Percentiles rank a stretch among this genome's conserved stretches.
Conservation (phyloP, 2,797 vertebrate genomes). For the Pelochelys cantorii region DNA sequence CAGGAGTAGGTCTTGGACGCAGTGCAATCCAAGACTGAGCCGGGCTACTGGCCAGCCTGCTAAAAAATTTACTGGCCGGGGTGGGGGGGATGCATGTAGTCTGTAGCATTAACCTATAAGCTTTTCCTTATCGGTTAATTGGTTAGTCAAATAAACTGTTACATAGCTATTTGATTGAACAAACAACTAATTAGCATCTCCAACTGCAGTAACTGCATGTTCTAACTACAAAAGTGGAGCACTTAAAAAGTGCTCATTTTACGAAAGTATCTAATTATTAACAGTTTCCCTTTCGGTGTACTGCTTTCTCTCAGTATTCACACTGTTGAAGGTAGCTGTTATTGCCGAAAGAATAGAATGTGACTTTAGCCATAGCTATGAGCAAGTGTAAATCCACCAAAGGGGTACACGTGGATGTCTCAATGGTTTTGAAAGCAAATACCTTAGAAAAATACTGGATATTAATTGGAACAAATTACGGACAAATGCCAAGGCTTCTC, state of each 20-base stretch:
- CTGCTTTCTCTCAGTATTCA: neutral
- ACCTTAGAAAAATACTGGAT: neutral
- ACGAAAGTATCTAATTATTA: neutral
- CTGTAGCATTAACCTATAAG: no score
- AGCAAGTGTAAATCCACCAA: neutral
- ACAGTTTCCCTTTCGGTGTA: neutral
- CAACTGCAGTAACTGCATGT: neutral
- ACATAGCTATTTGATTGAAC: neutral
- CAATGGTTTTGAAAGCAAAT: neutral
- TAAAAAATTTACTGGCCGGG: no score
- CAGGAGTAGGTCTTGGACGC: no score
- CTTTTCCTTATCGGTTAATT: no score
- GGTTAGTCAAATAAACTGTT: neutral
- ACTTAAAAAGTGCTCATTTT: neutral
- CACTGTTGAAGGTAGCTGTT: neutral
- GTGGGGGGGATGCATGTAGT: no score
- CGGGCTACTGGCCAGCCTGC: no score
- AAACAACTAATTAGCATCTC: neutral
- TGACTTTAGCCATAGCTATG: neutral
- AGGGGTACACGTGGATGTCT: neutral
- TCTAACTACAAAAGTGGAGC: neutral
- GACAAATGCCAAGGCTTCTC: neutral
- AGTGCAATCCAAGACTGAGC: no score
- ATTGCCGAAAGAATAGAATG: neutral
- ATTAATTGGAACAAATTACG: neutral